Evolutionary conservation across 1,140 invertebrate species (phyloP).

Genomic region (Heliconius congener): DNA sequence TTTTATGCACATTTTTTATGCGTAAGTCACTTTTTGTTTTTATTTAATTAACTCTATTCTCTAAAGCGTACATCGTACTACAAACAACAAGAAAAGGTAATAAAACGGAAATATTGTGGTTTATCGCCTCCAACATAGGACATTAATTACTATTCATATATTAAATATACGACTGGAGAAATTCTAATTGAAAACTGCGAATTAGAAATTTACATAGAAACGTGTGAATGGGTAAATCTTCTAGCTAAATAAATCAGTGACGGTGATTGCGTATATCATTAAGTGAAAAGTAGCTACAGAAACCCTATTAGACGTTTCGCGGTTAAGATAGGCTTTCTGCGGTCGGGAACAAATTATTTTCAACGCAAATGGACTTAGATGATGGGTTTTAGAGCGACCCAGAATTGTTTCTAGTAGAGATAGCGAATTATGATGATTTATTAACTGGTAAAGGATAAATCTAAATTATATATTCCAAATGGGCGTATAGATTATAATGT

Average conservation of each 20-base stretch:
- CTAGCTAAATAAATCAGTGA: conserved; percentile 45
- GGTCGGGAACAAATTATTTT: conserved; percentile 38
- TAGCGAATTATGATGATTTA: background rate
- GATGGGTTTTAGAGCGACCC: conserved; percentile 11
- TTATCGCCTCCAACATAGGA: background rate
- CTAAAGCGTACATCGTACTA: background rate
- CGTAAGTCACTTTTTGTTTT: too few relatives aligned
- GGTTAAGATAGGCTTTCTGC: conserved; percentile 42
- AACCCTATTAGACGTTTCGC: conserved; percentile 39
- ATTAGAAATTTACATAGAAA: conserved; percentile 54
- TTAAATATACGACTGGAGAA: conserved; percentile 30
- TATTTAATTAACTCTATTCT: too few relatives aligned
- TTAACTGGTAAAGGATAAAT: background rate
- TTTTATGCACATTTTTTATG: too few relatives aligned
- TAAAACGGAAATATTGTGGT: background rate
- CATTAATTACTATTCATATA: conserved; percentile 4
- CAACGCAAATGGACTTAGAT: conserved; percentile 31
- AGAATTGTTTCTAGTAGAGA: conserved; percentile 13
- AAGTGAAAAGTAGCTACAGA: conserved; percentile 45
- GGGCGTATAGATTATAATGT: background rate
- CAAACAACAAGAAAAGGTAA: background rate
- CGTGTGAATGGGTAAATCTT: conserved; percentile 48
- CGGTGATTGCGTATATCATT: conserved; percentile 48
- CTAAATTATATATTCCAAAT: background rate
- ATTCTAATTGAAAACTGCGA: conserved; percentile 47